Conservation (phyloP, 2,888 invertebrate species). For the Andricus curvator region DNA sequence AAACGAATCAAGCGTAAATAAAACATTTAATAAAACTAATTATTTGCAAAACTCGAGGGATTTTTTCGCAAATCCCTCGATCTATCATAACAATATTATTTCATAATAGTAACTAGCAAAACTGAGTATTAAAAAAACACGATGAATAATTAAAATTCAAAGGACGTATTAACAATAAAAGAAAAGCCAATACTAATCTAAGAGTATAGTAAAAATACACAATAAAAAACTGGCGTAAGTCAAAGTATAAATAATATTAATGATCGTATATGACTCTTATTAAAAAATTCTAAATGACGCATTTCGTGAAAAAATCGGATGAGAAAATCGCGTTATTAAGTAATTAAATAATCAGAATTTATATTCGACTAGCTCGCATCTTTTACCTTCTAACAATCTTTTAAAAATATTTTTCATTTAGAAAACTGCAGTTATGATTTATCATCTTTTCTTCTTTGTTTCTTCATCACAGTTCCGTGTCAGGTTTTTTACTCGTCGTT, state of each 20-base stretch:
- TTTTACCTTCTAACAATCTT: not conserved
- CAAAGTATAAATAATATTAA: constrained; percentile 24
- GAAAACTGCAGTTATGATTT: not conserved
- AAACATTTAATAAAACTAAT: constrained; percentile 11
- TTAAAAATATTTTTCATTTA: not conserved
- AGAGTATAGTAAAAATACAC: constrained; percentile 19
- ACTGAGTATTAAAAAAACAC: constrained; percentile 13
- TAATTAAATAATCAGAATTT: constrained; percentile 23
- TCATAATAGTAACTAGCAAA: constrained; percentile 1
- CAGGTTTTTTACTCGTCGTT: constrained; percentile 14
- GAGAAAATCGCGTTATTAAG: constrained; percentile 8
- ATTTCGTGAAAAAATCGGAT: not conserved
- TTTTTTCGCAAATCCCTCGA: not conserved
- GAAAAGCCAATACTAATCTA: constrained; percentile 24
- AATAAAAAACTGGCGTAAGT: constrained; percentile 16
- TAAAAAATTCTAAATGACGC: not conserved
- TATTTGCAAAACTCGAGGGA: not conserved
- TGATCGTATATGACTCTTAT: constrained; percentile 18
- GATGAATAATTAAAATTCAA: constrained; percentile 4
- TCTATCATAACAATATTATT: constrained; percentile 21
- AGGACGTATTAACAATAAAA: constrained; percentile 11
- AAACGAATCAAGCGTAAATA: not conserved
- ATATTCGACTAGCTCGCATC: constrained; percentile 9
- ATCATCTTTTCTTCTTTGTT: not conserved
- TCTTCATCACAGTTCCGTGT: constrained; percentile 31